phyloP scores from a whole-genome alignment of 2,113 vertebrate genomes.

The Istiophorus platypterus region DNA sequence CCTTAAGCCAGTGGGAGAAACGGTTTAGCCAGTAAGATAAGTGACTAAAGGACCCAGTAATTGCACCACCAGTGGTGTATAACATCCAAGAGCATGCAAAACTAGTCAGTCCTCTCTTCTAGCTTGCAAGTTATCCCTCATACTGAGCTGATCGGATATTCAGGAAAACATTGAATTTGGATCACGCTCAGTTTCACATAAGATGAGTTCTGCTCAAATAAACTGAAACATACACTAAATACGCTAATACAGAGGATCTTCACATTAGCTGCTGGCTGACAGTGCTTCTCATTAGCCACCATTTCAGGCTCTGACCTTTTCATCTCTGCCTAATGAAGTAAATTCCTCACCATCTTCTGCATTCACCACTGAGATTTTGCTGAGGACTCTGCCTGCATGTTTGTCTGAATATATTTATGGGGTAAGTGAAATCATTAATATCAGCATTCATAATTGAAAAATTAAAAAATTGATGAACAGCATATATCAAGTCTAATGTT shows the following conservation, averaged over 20 bases:
- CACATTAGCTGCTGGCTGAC: slow-evolving; percentile 47
- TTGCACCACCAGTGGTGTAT: neutral
- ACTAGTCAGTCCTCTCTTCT: neutral
- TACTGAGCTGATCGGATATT: neutral
- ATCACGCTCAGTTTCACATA: slow-evolving; percentile 31
- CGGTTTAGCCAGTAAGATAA: neutral
- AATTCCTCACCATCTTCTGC: slow-evolving; percentile 28
- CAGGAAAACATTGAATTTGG: neutral
- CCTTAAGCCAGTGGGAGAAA: too few relatives aligned
- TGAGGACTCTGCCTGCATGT: slow-evolving; percentile 16
- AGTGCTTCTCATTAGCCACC: slow-evolving; percentile 65
- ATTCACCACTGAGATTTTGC: slow-evolving; percentile 3
- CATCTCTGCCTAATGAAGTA: slow-evolving; percentile 50
- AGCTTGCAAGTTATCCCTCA: neutral
- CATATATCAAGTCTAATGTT: neutral
- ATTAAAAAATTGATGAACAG: neutral
- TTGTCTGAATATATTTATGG: slow-evolving; percentile 12
- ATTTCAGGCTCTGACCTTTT: slow-evolving; percentile 68
- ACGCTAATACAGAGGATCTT: slow-evolving; percentile 31
- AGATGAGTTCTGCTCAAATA: slow-evolving; percentile 21
- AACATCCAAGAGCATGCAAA: neutral
- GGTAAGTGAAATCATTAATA: neutral
- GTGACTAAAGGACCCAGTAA: neutral
- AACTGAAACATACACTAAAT: neutral
- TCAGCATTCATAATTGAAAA: neutral